Base-by-base conservation (phyloP, 1,140 invertebrate species). In the Rhyacophila brunnea region DNA sequence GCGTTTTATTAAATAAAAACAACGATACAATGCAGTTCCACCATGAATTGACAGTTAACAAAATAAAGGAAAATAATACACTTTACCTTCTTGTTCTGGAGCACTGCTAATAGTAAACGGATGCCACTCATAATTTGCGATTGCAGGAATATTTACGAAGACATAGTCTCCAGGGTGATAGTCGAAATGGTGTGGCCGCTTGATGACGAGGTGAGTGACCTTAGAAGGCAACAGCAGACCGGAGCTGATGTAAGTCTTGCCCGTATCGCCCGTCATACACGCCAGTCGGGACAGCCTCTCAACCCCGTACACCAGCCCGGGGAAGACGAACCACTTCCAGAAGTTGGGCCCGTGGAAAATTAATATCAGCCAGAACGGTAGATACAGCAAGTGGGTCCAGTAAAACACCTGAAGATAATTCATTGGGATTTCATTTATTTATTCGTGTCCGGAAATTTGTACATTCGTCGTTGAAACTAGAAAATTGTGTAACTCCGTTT, bases 41-140 rank as follows among this genome's bases (percentile, higher is more conserved):
- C n/a, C n/a, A n/a, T n/a, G n/a, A n/a, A n/a, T n/a, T n/a, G n/a
- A n/a, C n/a, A n/a, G n/a, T n/a, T n/a, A n/a, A n/a, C n/a, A n/a
- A n/a, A n/a, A n/a, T n/a, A n/a, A n/a, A n/a, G n/a, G n/a, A n/a
- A n/a, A n/a, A n/a, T n/a, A n/a, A n/a, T n/a, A n/a, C n/a, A 51
- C 28, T 62, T 68, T 67, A 93, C 92, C 91, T 81, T 90, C 87
- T 72, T 95, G 88, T 78, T 98, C 95, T 0, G 95, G 95, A 14
- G 94, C 93, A 67, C 92, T 95, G 77, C 93, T 96, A 62, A 98
- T 92, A 1, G 95, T 97, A 68, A 98, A 97, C 0, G 95, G 95
- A 85, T 98, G 95, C 94, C 94, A 98, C 76, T 98, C 96, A 70
- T 92, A 95, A 48, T 86, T 87, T 1, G 96, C 93, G 62, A 98